Evolutionary conservation across 2,797 vertebrate genomes (phyloP).

Genomic region (Peromyscus nudipes): DNA sequence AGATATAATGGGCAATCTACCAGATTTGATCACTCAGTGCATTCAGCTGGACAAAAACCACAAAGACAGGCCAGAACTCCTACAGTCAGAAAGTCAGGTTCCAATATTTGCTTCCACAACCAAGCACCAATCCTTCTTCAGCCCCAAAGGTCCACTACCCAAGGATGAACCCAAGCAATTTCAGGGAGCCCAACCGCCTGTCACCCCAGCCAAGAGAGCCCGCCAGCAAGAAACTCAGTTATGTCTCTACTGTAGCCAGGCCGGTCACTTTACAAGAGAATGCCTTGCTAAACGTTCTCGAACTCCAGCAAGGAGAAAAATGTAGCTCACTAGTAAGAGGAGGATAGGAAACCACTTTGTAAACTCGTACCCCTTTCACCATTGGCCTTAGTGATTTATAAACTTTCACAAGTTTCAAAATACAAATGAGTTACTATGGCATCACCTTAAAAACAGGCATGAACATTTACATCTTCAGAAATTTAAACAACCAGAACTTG

Average conservation of each 20-base stretch:
- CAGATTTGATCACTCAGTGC: conserved; percentile 76
- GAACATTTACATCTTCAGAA: conserved; percentile 26
- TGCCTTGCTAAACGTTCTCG: conserved; percentile 74
- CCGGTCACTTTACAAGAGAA: conserved; percentile 71
- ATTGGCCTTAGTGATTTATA: conserved; percentile 60
- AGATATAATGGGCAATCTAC: conserved; percentile 65
- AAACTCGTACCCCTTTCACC: conserved; percentile 10
- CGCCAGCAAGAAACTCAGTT: conserved; percentile 71
- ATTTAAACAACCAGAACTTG: conserved; percentile 25
- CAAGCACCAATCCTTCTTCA: not conserved
- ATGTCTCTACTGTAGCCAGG: conserved; percentile 71
- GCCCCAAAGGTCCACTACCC: not conserved
- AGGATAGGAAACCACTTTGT: not conserved
- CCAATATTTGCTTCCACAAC: not conserved
- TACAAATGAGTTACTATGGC: conserved; percentile 9
- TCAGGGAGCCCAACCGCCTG: conserved; percentile 45
- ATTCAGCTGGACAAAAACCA: conserved; percentile 74
- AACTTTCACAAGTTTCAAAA: conserved; percentile 32
- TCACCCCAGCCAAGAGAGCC: conserved; percentile 70
- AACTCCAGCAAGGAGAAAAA: conserved; percentile 59
- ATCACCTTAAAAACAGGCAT: not conserved
- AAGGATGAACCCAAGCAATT: conserved; percentile 47
- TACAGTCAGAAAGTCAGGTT: conserved; percentile 40
- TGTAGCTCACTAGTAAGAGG: conserved; percentile 47
- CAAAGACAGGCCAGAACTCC: conserved; percentile 66